Evolutionary conservation across 2,888 invertebrate species (phyloP).

Genomic region (Nephrotoma appendiculata): DNA sequence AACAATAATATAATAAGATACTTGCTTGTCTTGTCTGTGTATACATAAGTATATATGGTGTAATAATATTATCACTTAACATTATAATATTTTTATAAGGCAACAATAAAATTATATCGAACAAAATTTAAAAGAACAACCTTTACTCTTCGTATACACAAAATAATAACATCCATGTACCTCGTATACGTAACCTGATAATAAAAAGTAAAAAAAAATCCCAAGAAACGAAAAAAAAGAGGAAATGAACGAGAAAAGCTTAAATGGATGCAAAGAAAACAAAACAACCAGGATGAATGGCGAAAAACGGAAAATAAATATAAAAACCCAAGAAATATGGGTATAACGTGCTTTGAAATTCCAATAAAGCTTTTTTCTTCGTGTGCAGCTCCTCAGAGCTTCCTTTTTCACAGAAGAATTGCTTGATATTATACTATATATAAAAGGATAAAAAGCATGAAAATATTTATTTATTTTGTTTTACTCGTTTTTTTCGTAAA

Average conservation of each 20-base stretch:
- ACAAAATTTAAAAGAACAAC: background rate
- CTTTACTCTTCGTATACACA: background rate
- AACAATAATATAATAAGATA: background rate
- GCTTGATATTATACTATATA: background rate
- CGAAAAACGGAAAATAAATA: background rate
- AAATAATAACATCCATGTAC: background rate
- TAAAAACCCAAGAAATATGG: background rate
- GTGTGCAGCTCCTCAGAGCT: background rate
- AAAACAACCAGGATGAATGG: background rate
- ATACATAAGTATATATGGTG: background rate
- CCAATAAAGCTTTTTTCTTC: background rate
- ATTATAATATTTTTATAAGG: background rate
- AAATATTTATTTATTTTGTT: background rate
- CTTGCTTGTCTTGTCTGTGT: background rate
- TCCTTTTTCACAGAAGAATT: background rate
- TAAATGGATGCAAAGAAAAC: background rate
- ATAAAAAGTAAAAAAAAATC: background rate
- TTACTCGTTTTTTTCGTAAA: background rate
- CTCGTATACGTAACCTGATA: background rate
- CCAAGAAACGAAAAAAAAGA: background rate
- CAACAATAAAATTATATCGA: background rate
- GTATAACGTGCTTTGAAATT: background rate
- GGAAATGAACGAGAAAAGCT: background rate
- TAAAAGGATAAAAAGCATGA: background rate
- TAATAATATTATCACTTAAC: background rate